A percentile compares a stretch with the other conserved stretches of the same genome.
phyloP scores from a whole-genome alignment of 2,888 invertebrate genomes.

The Tineola bisselliella region DNA sequence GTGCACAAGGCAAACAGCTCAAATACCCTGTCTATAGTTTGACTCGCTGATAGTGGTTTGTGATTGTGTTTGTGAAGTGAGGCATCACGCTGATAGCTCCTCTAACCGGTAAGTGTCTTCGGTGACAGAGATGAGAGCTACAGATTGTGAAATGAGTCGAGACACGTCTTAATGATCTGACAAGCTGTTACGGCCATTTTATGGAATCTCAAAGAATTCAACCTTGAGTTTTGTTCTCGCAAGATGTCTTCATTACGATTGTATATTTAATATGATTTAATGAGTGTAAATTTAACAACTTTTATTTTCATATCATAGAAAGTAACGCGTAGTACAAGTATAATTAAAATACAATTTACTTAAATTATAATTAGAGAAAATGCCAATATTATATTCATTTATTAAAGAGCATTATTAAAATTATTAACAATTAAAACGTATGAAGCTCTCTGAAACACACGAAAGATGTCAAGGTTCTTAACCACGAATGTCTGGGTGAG shows the following conservation, averaged over 20 bases:
- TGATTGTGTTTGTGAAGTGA: conserved; percentile 30
- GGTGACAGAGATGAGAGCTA: not conserved
- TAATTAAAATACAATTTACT: no score
- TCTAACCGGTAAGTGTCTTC: conserved; percentile 32
- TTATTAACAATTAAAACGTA: no score
- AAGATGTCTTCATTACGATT: not conserved
- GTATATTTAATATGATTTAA: not conserved
- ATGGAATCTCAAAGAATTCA: conserved; percentile 42
- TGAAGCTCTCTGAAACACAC: no score
- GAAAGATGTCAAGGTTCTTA: no score
- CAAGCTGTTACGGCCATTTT: conserved; percentile 54
- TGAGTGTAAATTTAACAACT: no score
- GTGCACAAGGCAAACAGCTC: not conserved
- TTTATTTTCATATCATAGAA: no score
- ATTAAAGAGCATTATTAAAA: no score
- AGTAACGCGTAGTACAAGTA: no score
- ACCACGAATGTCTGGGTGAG: no score
- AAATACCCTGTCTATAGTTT: conserved; percentile 33
- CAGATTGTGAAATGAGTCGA: not conserved
- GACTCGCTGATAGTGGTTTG: conserved; percentile 56
- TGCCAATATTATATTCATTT: no score
- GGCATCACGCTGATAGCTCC: conserved; percentile 18
- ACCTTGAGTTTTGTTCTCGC: conserved; percentile 37
- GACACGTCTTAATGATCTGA: conserved; percentile 31
- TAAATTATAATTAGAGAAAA: no score